Percentiles rank a stretch among this genome's conserved stretches.
These are phyloP conservation scores for Carapus acus DNA, from an alignment of 2,797 vertebrate species.

Conservation along the genomic window DNA sequence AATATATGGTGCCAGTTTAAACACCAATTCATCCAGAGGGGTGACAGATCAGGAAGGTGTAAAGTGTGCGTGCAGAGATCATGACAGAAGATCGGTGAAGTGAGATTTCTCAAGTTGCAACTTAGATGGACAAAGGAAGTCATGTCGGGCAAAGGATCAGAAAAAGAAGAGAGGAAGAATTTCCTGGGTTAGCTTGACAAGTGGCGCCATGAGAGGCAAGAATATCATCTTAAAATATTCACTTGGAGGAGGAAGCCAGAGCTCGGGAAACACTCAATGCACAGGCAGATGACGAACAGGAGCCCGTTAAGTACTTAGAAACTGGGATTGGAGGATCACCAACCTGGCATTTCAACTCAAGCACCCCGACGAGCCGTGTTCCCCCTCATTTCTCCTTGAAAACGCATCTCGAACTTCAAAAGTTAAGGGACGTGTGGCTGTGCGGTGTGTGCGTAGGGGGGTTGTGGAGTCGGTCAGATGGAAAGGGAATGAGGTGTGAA, in stretches of 20 bases:
- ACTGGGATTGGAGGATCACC: slow-evolving; percentile 87
- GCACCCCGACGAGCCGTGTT: slow-evolving; percentile 74
- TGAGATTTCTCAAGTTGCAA: no score
- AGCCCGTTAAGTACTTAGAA: slow-evolving; percentile 67
- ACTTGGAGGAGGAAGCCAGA: slow-evolving; percentile 81
- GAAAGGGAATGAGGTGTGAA: not conserved
- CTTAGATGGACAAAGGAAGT: no score
- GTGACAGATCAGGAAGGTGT: slow-evolving; percentile 5
- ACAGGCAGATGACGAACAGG: slow-evolving; percentile 91
- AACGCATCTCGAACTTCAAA: slow-evolving; percentile 81
- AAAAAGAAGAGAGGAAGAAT: not conserved
- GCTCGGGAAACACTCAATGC: slow-evolving; percentile 95
- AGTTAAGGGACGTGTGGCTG: slow-evolving; percentile 31
- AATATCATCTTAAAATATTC: slow-evolving; percentile 99
- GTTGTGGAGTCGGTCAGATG: slow-evolving; percentile 1
- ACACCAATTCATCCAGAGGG: not conserved
- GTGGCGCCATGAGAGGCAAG: slow-evolving; percentile 52
- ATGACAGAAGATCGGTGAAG: slow-evolving; percentile 5
- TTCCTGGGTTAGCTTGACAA: slow-evolving; percentile 12
- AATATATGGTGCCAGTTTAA: no score
- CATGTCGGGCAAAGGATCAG: slow-evolving; percentile 4
- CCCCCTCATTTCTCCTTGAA: slow-evolving; percentile 78
- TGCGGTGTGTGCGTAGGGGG: slow-evolving; percentile 9
- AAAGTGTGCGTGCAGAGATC: slow-evolving; percentile 28
- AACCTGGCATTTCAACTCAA: slow-evolving; percentile 95